Conservation (phyloP, 2,797 vertebrate species). For the Phyllotis vaccarum region DNA sequence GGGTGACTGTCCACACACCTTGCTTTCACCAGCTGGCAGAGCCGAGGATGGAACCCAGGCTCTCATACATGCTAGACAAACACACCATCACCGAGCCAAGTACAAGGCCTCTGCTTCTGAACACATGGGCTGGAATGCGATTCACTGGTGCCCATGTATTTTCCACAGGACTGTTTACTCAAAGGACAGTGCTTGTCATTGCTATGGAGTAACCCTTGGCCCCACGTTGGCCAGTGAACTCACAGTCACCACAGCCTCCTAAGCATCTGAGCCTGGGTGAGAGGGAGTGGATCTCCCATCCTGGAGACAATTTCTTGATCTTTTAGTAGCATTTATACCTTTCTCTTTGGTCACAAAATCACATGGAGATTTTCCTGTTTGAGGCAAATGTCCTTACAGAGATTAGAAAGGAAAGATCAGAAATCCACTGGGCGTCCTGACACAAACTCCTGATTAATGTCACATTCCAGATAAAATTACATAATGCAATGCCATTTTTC, state of each 20-base stretch:
- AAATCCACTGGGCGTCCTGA: background rate
- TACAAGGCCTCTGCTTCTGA: background rate
- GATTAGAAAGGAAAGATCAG: background rate
- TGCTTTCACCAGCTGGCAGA: background rate
- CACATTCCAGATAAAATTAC: constrained; percentile 31
- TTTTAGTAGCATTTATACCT: background rate
- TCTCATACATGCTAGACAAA: background rate
- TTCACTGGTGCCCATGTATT: background rate
- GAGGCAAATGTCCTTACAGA: background rate
- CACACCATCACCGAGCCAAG: background rate
- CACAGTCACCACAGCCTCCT: background rate
- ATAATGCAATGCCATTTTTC: background rate
- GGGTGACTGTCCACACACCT: background rate
- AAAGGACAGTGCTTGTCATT: background rate
- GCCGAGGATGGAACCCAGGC: background rate
- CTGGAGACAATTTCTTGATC: background rate
- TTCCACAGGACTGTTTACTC: background rate
- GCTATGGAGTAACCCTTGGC: background rate
- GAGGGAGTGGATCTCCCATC: background rate
- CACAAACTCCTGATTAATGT: background rate
- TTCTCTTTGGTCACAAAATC: background rate
- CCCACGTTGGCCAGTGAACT: background rate
- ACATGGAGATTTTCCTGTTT: background rate
- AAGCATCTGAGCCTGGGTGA: background rate
- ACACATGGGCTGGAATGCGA: background rate